Conservation (phyloP, 30 jellyfish, hydroid and myxozoan species). For the Aurelia aurita complex sp. Pacific region DNA sequence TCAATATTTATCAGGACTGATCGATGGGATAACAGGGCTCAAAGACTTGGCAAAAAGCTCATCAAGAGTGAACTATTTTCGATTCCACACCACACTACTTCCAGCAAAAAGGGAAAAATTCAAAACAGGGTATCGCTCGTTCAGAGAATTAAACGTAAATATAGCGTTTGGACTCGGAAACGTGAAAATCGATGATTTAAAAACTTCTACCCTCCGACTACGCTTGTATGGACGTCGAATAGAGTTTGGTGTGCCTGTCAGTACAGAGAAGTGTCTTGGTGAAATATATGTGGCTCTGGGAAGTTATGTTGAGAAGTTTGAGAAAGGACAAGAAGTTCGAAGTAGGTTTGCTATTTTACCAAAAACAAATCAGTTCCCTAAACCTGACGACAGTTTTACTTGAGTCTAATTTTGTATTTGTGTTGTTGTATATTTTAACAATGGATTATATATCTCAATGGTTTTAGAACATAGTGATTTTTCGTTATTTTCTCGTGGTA, state of each 20-base stretch:
- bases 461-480: too few relatives aligned
- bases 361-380: slow-evolving; percentile 34
- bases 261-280: slow-evolving; percentile 68
- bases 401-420: not conserved
- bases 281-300: slow-evolving; percentile 38
- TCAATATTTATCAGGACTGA: slow-evolving; percentile 7
- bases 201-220: slow-evolving; percentile 52
- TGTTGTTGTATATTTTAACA: too few relatives aligned
- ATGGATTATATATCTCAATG: too few relatives aligned
- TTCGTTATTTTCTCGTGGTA: too few relatives aligned
- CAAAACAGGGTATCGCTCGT: slow-evolving; percentile 27
- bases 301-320: not conserved
- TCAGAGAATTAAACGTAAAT: not conserved
- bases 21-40: slow-evolving; percentile 18
- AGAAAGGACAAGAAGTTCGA: not conserved
- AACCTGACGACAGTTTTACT: slow-evolving; percentile 6
- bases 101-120: slow-evolving; percentile 20
- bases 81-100: slow-evolving; percentile 34
- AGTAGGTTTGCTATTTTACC: slow-evolving; percentile 47
- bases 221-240: slow-evolving; percentile 76
- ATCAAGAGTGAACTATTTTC: not conserved
- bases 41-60: not conserved
- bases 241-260: slow-evolving; percentile 40
- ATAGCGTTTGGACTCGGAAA: slow-evolving; percentile 10
- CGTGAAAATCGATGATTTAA: slow-evolving; percentile 11